Conservation (phyloP, 2,888 invertebrate species). For the Phengaris arion region DNA sequence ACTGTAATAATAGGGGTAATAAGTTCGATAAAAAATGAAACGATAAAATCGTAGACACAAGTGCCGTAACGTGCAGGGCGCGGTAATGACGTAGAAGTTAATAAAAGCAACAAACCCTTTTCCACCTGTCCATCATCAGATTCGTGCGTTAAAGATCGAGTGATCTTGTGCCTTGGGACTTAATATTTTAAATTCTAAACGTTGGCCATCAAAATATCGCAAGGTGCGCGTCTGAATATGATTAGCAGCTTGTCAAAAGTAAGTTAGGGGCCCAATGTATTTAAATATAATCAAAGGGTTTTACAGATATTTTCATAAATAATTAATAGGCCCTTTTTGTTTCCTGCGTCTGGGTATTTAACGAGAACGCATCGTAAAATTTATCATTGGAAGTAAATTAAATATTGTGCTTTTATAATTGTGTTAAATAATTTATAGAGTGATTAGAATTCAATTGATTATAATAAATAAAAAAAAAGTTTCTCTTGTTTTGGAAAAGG, state of each 20-base stretch:
- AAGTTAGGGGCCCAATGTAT: conserved; percentile 69
- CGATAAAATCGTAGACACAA: conserved; percentile 19
- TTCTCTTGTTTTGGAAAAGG: neutral
- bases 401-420: conserved; percentile 24
- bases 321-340: conserved; percentile 44
- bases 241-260: conserved; percentile 79
- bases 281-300: conserved; percentile 71
- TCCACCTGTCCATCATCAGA: conserved; percentile 56
- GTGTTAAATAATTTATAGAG: conserved; percentile 19
- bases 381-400: conserved; percentile 24
- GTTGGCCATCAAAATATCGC: conserved; percentile 61
- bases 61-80: conserved; percentile 1
- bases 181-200: conserved; percentile 70
- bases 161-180: conserved; percentile 58
- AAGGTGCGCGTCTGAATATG: conserved; percentile 76
- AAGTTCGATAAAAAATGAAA: conserved; percentile 2
- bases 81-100: neutral
- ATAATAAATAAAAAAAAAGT: neutral
- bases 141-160: conserved; percentile 56
- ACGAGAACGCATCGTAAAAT: conserved; percentile 28
- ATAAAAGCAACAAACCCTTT: conserved; percentile 33
- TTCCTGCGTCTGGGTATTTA: conserved; percentile 26
- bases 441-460: conserved; percentile 19
- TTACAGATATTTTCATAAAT: conserved; percentile 52
- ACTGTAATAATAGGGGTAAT: conserved; percentile 17